Percentiles rank a stretch among this genome's conserved stretches.
These are phyloP conservation scores for Holocentrus rufus DNA, from an alignment of 2,797 vertebrate genomes.

Conservation along the genomic window DNA sequence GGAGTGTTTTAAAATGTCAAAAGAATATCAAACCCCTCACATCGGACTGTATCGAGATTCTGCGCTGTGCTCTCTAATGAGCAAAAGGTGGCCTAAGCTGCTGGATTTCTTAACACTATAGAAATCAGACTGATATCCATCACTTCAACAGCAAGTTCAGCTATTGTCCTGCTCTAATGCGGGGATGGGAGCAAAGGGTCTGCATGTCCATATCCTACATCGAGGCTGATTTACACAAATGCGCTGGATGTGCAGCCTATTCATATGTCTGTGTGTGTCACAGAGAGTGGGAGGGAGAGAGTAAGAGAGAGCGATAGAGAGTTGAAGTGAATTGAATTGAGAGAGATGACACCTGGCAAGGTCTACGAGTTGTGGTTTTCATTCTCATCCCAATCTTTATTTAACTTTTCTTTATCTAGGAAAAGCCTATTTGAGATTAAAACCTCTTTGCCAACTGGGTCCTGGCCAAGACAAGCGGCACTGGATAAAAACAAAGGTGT, in stretches of 20 bases:
- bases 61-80: constrained; percentile 22
- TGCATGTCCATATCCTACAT: constrained; percentile 36
- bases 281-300: too few relatives aligned
- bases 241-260: constrained; percentile 20
- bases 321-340: too few relatives aligned
- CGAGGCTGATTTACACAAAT: constrained; percentile 48
- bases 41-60: constrained; percentile 50
- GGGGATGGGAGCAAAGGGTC: constrained; percentile 31
- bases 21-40: constrained; percentile 37
- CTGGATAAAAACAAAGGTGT: too few relatives aligned
- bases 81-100: constrained; percentile 26
- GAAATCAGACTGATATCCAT: constrained; percentile 58
- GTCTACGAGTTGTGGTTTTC: too few relatives aligned
- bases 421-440: too few relatives aligned
- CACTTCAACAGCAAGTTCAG: constrained; percentile 39
- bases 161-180: constrained; percentile 20
- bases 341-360: too few relatives aligned
- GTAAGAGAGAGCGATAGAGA: too few relatives aligned
- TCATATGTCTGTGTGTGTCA: too few relatives aligned
- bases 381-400: too few relatives aligned
- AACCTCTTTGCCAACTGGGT: too few relatives aligned
- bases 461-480: too few relatives aligned
- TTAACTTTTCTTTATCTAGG: too few relatives aligned
- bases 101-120: constrained; percentile 50
- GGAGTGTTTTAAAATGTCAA: constrained; percentile 68